These are phyloP conservation scores for Brienomyrus brachyistius DNA, from an alignment of 2,113 vertebrate species.

Conservation along the genomic window DNA sequence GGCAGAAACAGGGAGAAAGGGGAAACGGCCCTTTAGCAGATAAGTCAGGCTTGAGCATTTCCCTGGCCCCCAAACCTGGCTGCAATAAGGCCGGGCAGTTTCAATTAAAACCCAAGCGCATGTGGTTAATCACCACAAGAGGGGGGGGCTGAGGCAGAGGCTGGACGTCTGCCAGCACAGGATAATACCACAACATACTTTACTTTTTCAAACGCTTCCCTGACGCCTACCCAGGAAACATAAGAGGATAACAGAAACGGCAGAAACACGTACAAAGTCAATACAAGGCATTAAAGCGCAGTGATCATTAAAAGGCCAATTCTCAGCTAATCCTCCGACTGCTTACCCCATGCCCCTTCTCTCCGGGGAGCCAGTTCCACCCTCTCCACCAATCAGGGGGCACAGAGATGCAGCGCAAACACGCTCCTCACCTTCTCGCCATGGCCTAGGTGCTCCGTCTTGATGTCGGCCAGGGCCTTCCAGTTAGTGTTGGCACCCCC, in stretches of 20 bases:
- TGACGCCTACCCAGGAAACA: not conserved
- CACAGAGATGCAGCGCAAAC: not conserved
- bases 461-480: constrained; percentile 83
- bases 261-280: not conserved
- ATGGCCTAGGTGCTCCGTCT: constrained; percentile 86
- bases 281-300: not conserved
- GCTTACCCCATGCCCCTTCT: not conserved
- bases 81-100: not conserved
- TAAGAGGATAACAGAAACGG: not conserved
- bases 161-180: not conserved
- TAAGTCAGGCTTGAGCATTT: constrained; percentile 12
- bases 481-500: constrained; percentile 69
- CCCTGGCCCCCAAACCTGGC: not conserved
- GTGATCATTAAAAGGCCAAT: not conserved
- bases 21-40: constrained; percentile 14
- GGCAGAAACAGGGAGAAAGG: constrained; percentile 7
- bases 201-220: not conserved
- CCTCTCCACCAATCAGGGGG: not conserved
- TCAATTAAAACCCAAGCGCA: not conserved
- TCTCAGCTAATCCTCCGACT: not conserved
- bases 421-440: constrained; percentile 79
- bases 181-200: not conserved
- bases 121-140: not conserved
- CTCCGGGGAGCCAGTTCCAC: not conserved
- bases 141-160: not conserved